A percentile compares a stretch with the other conserved stretches of the same genome.
These are phyloP conservation scores for Trissoscelio sp. DNA, from an alignment of 2,888 invertebrate species.

Conservation along the genomic window DNA sequence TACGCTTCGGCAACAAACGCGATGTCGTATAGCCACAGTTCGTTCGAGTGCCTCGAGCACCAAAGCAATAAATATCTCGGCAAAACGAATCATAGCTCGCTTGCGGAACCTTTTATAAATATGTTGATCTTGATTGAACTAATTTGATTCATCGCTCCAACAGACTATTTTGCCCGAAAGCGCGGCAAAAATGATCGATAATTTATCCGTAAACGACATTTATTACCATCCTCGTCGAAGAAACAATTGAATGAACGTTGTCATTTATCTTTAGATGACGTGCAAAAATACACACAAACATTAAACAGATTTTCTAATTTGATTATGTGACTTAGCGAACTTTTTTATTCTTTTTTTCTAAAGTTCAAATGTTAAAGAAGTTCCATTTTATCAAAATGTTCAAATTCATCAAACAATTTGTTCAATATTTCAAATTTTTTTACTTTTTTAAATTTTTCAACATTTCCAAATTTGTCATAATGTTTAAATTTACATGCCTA, in stretches of 20 bases:
- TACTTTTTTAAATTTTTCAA: background rate
- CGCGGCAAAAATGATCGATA: slow-evolving; percentile 48
- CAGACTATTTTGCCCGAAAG: slow-evolving; percentile 59
- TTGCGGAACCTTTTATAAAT: slow-evolving; percentile 73
- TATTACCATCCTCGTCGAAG: slow-evolving; percentile 29
- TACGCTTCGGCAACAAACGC: slow-evolving; percentile 52
- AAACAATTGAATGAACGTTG: slow-evolving; percentile 9
- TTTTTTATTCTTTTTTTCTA: no score
- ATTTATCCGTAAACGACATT: slow-evolving; percentile 49
- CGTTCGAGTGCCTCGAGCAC: slow-evolving; percentile 46
- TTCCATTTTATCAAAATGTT: no score
- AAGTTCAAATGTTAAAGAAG: no score
- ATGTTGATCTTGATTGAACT: slow-evolving; percentile 75
- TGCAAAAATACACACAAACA: background rate
- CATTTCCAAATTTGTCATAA: background rate
- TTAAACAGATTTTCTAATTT: background rate
- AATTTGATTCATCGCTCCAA: slow-evolving; percentile 73
- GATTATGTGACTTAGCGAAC: no score
- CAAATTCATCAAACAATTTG: no score
- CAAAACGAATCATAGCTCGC: slow-evolving; percentile 53
- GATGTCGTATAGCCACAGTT: slow-evolving; percentile 53
- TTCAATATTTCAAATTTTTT: no score
- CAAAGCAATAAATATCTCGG: slow-evolving; percentile 60
- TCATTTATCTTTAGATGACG: slow-evolving; percentile 10
- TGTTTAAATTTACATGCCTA: no score